Conservation (phyloP, 1,140 invertebrate genomes). For the Drosophila willistoni region DNA sequence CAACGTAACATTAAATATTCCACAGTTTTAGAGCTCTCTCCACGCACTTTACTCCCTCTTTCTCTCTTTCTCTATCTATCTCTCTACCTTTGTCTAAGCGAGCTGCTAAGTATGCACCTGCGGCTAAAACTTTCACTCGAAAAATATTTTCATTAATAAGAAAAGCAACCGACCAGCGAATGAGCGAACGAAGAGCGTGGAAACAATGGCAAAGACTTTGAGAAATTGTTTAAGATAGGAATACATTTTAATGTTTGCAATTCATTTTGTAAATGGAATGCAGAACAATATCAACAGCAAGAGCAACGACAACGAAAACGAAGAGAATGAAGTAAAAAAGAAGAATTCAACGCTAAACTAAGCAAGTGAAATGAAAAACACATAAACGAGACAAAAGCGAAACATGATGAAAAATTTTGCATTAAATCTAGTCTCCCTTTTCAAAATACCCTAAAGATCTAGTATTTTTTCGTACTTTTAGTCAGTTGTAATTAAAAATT, state of each 20-base stretch:
- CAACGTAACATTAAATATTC: conserved; percentile 36
- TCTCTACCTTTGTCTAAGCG: conserved; percentile 7
- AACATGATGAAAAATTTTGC: neutral
- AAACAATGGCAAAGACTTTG: conserved; percentile 6
- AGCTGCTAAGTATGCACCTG: conserved; percentile 61
- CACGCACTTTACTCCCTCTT: neutral
- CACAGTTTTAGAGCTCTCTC: neutral
- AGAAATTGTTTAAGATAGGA: conserved; percentile 28
- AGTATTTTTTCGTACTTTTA: too few relatives aligned
- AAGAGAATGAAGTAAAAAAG: conserved; percentile 1
- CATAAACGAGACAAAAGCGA: neutral
- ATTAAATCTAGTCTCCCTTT: neutral
- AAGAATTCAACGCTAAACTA: neutral
- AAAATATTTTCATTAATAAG: conserved; percentile 59
- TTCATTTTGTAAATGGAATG: conserved; percentile 64
- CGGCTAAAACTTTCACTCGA: conserved; percentile 55
- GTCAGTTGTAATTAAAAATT: too few relatives aligned
- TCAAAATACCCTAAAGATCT: neutral
- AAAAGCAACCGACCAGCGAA: conserved; percentile 2
- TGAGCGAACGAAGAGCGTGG: neutral
- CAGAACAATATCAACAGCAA: conserved; percentile 6
- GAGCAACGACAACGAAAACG: neutral
- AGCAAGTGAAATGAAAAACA: conserved; percentile 1
- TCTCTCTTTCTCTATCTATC: neutral
- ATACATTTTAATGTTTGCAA: conserved; percentile 55